phyloP scores from a whole-genome alignment of 2,888 invertebrate genomes.

The Matsumyia berberina region DNA sequence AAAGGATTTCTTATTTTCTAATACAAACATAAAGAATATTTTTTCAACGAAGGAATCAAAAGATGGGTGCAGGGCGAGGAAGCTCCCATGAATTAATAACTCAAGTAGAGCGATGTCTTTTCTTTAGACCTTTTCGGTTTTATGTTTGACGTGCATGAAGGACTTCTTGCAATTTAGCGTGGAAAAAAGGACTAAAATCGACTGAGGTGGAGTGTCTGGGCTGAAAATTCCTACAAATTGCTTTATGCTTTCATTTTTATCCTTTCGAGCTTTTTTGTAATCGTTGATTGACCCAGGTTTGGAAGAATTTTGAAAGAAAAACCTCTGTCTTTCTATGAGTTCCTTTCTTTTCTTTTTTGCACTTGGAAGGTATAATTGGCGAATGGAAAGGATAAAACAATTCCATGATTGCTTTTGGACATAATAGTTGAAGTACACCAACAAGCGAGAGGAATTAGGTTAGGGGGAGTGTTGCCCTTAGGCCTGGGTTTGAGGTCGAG shows the following conservation, averaged over 20 bases:
- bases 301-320: too few species aligned
- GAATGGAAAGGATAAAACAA: too few species aligned
- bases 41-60: neutral
- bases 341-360: too few species aligned
- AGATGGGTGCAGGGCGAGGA: neutral
- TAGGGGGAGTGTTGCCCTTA: too few species aligned
- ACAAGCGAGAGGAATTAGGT: too few species aligned
- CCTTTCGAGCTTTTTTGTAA: conserved; percentile 33
- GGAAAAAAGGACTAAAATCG: neutral
- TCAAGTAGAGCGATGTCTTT: neutral
- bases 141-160: neutral
- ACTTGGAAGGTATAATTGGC: too few species aligned
- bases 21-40: neutral
- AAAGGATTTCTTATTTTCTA: conserved; percentile 1
- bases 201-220: neutral
- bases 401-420: too few species aligned
- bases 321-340: too few species aligned
- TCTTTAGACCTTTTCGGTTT: neutral
- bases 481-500: too few species aligned
- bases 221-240: neutral
- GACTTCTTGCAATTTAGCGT: neutral
- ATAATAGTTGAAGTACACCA: too few species aligned
- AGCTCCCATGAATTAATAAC: neutral
- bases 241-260: neutral
- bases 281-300: conserved; percentile 14